phyloP scores from a whole-genome alignment of 2,113 vertebrate genomes.

The Platysternon megacephalum region DNA sequence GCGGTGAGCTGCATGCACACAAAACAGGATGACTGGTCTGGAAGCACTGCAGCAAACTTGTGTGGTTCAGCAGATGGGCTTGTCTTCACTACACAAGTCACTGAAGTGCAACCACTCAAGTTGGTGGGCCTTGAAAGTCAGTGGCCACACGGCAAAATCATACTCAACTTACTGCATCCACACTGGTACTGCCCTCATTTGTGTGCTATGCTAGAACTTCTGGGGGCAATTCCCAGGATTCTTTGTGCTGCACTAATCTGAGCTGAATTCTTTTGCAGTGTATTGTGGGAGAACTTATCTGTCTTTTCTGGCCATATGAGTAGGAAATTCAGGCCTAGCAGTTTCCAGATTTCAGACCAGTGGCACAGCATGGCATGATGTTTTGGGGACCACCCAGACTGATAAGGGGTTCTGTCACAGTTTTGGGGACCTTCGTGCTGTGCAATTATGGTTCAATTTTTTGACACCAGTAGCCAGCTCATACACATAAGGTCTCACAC shows the following conservation, averaged over 20 bases:
- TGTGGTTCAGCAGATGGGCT: background rate
- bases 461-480: too few relatives aligned
- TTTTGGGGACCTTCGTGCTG: too few relatives aligned
- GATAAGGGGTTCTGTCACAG: too few relatives aligned
- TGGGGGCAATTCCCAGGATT: background rate
- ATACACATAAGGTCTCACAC: too few relatives aligned
- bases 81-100: background rate
- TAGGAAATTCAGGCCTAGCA: background rate
- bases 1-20: background rate
- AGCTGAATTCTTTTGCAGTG: background rate
- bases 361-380: too few relatives aligned
- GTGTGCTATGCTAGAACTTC: background rate
- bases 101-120: background rate
- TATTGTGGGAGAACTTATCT: background rate
- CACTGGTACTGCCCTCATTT: background rate
- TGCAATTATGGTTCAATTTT: too few relatives aligned
- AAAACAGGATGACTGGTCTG: background rate
- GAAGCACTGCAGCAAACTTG: background rate
- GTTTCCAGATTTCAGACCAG: background rate
- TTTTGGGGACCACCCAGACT: too few relatives aligned
- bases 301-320: background rate
- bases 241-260: background rate
- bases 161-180: accelerated
- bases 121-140: background rate
- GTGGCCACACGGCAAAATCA: background rate